Evolutionary conservation across 2,113 vertebrate species (phyloP).

Genomic region (Bombycilla garrulus): DNA sequence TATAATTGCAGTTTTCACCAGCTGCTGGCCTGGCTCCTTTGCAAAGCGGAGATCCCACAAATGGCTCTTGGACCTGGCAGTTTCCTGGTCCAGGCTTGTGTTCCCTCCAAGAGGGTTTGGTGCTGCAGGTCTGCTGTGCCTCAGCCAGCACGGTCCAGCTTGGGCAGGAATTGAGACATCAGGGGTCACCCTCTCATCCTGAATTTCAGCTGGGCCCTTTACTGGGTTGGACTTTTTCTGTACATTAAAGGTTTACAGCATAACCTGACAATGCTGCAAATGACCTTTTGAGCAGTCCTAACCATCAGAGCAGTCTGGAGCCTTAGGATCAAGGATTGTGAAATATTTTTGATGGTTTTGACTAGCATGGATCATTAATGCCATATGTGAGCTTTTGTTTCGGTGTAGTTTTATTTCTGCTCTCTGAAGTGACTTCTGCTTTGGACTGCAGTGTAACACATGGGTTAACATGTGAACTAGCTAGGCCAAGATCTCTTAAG

Average conservation of each 20-base stretch:
- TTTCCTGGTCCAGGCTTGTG: background rate
- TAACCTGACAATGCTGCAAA: background rate
- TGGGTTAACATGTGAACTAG: background rate
- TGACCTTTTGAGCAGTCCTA: background rate
- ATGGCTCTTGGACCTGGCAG: background rate
- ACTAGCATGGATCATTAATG: background rate
- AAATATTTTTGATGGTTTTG: background rate
- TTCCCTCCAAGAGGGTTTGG: background rate
- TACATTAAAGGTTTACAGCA: background rate
- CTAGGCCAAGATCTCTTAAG: background rate
- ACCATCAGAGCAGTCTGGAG: background rate
- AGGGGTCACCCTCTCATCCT: background rate
- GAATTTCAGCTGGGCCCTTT: background rate
- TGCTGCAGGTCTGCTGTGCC: background rate
- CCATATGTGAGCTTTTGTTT: background rate
- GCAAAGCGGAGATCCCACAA: background rate
- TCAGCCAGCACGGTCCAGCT: background rate
- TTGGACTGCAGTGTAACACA: background rate
- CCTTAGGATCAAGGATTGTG: background rate
- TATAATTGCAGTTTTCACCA: background rate
- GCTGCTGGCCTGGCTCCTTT: background rate
- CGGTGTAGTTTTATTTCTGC: background rate
- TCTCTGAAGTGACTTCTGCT: background rate
- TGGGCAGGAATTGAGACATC: background rate
- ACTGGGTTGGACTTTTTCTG: background rate